Evolutionary conservation across 2,113 vertebrate genomes (phyloP).

Genomic region (Platysteira castanea): DNA sequence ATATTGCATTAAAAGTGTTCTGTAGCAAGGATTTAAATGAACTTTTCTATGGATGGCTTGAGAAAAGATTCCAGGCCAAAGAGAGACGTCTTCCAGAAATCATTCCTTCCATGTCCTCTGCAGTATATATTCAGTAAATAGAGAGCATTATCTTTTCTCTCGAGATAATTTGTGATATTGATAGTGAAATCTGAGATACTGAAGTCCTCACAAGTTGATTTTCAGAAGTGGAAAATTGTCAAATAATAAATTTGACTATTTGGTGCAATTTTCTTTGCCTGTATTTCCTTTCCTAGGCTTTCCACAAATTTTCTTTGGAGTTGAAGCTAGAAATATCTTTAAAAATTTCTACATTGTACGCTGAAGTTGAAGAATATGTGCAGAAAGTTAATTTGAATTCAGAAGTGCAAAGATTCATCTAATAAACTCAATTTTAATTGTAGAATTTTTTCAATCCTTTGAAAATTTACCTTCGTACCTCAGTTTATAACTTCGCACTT

Average conservation of each 20-base stretch:
- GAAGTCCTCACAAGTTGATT: neutral
- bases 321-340: neutral
- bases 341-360: neutral
- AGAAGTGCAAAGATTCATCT: neutral
- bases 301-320: neutral
- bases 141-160: neutral
- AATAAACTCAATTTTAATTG: neutral
- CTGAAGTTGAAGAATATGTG: neutral
- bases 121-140: neutral
- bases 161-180: neutral
- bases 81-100: neutral
- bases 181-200: neutral
- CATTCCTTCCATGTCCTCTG: neutral
- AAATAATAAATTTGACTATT: neutral
- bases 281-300: neutral
- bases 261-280: neutral
- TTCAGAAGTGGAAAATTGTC: neutral
- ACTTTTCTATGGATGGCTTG: neutral
- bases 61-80: neutral
- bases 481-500: neutral
- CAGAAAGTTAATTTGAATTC: neutral
- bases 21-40: neutral
- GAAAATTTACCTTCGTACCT: slow-evolving; percentile 3
- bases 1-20: neutral
- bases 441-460: neutral